phyloP scores from a whole-genome alignment of 2,888 invertebrate genomes.

The Nycteola revayana region DNA sequence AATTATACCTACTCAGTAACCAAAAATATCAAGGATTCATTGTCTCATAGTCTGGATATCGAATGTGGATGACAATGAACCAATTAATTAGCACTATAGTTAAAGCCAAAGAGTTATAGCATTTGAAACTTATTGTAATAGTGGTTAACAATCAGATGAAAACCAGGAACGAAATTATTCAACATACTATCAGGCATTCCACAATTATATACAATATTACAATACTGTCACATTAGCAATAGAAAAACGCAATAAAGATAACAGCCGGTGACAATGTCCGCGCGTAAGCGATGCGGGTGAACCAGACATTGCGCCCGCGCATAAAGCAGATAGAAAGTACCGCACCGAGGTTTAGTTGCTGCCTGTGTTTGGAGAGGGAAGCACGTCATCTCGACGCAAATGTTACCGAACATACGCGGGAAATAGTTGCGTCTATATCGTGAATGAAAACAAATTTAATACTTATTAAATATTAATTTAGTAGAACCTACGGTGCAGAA shows the following conservation, averaged over 20 bases:
- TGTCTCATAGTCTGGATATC: too few relatives aligned
- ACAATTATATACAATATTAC: slow-evolving; percentile 15
- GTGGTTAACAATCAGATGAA: background rate
- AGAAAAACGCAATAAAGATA: slow-evolving; percentile 38
- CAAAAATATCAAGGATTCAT: too few relatives aligned
- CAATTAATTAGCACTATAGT: too few relatives aligned
- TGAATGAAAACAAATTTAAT: slow-evolving; percentile 31
- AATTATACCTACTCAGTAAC: too few relatives aligned
- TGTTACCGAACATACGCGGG: slow-evolving; percentile 72
- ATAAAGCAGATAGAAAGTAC: slow-evolving; percentile 76
- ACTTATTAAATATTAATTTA: slow-evolving; percentile 18
- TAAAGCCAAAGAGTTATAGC: too few relatives aligned
- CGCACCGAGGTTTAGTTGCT: slow-evolving; percentile 62
- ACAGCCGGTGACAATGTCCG: slow-evolving; percentile 32
- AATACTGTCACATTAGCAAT: slow-evolving; percentile 25
- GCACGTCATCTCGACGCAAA: slow-evolving; percentile 67
- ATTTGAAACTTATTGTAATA: too few relatives aligned
- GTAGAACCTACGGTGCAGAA: slow-evolving; percentile 38
- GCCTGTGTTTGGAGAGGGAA: slow-evolving; percentile 51
- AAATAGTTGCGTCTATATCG: slow-evolving; percentile 72
- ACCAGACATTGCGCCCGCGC: slow-evolving; percentile 58
- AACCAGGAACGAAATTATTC: background rate
- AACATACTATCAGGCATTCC: slow-evolving; percentile 12
- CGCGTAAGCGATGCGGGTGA: slow-evolving; percentile 38
- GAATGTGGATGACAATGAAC: too few relatives aligned